These are phyloP conservation scores for Bradypus variegatus DNA, from an alignment of 2,797 vertebrate species.

Conservation along the genomic window DNA sequence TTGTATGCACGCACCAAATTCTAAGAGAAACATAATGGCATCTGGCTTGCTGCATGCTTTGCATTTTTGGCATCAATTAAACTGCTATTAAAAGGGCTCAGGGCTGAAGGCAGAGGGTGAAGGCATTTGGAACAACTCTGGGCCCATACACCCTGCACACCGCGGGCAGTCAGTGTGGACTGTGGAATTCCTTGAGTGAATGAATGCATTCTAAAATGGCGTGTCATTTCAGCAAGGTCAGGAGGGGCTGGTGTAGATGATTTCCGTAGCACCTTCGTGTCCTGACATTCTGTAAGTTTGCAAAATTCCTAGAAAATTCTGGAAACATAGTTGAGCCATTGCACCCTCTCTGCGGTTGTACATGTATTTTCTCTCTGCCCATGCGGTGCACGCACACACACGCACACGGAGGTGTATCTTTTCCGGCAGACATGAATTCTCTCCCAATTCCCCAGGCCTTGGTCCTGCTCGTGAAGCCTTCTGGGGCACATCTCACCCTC, in stretches of 20 bases:
- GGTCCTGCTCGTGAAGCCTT: neutral
- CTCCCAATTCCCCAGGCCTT: neutral
- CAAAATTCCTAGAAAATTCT: neutral
- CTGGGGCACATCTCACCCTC: neutral
- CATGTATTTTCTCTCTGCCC: neutral
- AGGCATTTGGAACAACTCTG: neutral
- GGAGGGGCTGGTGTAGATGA: neutral
- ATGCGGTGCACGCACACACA: fast-evolving
- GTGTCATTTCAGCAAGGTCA: neutral
- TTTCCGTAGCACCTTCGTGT: fast-evolving
- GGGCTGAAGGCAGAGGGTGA: neutral
- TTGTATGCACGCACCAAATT: neutral
- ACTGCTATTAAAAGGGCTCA: neutral
- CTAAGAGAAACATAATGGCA: neutral
- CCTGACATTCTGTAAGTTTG: neutral
- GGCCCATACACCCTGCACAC: neutral
- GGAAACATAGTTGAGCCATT: neutral
- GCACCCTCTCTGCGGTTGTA: fast-evolving
- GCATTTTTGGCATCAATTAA: neutral
- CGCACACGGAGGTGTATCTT: neutral
- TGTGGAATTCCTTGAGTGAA: neutral
- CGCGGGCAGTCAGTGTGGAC: fast-evolving
- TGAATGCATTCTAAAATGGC: too few species aligned
- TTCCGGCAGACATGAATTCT: too few species aligned
- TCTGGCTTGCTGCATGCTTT: constrained; percentile 20